These are phyloP conservation scores for Acanthis flammea DNA, from an alignment of 2,797 vertebrate genomes.

Conservation along the genomic window DNA sequence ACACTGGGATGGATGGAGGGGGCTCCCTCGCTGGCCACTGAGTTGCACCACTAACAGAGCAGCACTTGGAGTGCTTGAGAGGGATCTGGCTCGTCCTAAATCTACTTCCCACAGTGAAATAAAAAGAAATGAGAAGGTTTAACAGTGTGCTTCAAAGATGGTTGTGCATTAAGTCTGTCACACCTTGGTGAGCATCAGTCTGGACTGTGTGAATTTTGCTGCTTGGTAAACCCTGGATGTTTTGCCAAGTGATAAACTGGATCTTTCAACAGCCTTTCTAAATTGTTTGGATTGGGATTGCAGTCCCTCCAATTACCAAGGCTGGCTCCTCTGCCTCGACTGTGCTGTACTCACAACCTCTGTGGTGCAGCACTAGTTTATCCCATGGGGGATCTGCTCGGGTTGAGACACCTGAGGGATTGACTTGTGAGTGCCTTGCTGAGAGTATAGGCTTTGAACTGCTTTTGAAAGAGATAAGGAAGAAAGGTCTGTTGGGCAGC, in stretches of 20 bases:
- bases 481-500: neutral
- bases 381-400: accelerated
- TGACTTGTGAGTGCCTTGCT: accelerated
- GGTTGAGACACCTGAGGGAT: neutral
- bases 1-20: too few species aligned
- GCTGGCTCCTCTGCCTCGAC: accelerated
- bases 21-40: accelerated
- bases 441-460: neutral
- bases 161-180: neutral
- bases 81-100: neutral
- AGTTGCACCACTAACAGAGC: accelerated
- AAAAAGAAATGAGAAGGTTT: neutral
- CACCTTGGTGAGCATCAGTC: neutral
- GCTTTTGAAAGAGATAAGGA: neutral
- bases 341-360: neutral
- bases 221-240: neutral
- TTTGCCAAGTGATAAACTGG: neutral
- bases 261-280: neutral
- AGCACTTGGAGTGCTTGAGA: neutral
- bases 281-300: neutral
- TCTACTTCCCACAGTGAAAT: neutral
- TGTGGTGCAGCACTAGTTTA: neutral
- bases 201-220: neutral
- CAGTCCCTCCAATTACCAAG: neutral
- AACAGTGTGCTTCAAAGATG: neutral